Conservation (phyloP, 1,140 invertebrate genomes). For the Cydia pomonella region DNA sequence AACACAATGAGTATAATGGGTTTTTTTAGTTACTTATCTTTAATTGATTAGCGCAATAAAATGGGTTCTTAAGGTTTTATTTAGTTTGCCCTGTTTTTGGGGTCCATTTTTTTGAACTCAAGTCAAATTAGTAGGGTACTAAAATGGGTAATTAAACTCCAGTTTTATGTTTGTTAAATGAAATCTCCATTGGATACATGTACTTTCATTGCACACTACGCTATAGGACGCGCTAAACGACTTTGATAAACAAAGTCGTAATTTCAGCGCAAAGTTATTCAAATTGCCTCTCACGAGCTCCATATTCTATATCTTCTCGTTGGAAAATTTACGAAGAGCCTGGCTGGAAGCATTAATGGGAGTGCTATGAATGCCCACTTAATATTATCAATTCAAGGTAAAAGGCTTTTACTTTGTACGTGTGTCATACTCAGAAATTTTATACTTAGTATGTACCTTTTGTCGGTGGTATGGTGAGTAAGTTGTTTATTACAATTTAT, state of each 20-base stretch:
- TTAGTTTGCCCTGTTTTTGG: too few species aligned
- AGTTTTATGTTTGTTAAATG: too few species aligned
- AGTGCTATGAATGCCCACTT: slow-evolving; percentile 17
- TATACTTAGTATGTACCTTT: not conserved
- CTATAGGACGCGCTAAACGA: slow-evolving; percentile 4
- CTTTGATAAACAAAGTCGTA: slow-evolving; percentile 29
- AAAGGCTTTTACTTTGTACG: not conserved
- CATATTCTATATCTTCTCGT: slow-evolving; percentile 27
- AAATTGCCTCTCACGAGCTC: slow-evolving; percentile 28
- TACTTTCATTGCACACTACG: not conserved
- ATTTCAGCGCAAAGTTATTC: slow-evolving; percentile 25
- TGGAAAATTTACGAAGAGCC: slow-evolving; percentile 30
- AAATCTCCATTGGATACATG: too few species aligned
- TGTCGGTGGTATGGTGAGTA: too few species aligned
- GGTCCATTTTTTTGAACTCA: too few species aligned
- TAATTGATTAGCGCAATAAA: too few species aligned
- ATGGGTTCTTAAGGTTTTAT: too few species aligned
- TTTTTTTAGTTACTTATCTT: too few species aligned
- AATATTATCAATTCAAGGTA: not conserved
- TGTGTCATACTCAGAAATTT: not conserved
- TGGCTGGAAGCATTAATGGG: slow-evolving; percentile 22
- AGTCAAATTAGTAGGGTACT: too few species aligned
- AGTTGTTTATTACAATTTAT: too few species aligned
- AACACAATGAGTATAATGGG: not conserved
- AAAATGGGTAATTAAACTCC: too few species aligned